phyloP scores from a whole-genome alignment of 2,797 vertebrate genomes.

The Spinus olivaceus region DNA sequence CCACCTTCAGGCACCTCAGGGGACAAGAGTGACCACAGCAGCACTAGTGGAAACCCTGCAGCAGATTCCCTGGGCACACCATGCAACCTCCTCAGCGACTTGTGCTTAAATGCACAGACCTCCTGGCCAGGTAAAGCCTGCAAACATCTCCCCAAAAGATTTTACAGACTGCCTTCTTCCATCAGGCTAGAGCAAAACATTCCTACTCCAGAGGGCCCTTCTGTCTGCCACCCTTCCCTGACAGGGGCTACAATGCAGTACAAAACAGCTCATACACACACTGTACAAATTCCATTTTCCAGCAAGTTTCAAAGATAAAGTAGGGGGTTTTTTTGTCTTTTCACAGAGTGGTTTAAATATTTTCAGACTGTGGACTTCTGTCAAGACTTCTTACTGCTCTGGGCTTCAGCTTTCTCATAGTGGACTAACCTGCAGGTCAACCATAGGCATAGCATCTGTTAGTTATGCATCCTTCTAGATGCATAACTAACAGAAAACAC shows the following conservation, averaged over 20 bases:
- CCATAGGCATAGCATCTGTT: neutral
- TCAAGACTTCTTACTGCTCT: neutral
- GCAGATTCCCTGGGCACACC: neutral
- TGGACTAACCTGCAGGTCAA: neutral
- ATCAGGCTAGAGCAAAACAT: neutral
- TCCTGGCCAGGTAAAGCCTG: neutral
- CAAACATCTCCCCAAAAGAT: neutral
- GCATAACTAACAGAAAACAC: neutral
- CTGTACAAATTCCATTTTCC: neutral
- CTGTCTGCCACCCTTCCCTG: neutral
- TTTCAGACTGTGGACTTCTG: neutral
- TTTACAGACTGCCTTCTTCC: neutral
- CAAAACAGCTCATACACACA: neutral
- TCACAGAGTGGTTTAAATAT: neutral
- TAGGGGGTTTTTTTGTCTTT: neutral
- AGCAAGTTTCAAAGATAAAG: neutral
- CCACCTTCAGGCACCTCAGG: neutral
- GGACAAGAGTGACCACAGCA: neutral
- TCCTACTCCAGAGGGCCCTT: neutral
- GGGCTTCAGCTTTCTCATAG: neutral
- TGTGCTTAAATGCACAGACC: neutral
- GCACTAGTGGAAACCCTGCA: neutral
- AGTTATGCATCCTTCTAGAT: neutral
- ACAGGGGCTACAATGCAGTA: neutral
- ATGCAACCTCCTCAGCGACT: neutral